Base-by-base conservation (phyloP, 2,888 invertebrate species). In the Dinocampus coccinellae region DNA sequence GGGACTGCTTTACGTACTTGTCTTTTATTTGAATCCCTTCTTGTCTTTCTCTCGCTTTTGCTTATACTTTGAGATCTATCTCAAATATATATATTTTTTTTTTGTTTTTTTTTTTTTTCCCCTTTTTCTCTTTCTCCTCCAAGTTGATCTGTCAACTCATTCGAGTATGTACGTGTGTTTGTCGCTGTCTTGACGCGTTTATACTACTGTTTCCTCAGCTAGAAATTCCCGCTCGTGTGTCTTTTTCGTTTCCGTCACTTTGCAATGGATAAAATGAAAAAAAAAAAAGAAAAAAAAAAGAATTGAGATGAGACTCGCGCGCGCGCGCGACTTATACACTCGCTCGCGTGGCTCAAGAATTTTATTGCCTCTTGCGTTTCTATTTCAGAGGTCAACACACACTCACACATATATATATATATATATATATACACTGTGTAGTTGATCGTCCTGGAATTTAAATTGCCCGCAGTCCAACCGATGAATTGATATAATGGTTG, bases 1-100 rank as follows among this genome's bases (percentile, higher is more conserved):
- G 79, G 78, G 78, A 73, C 77, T 76, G 75, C 76, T 73, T 78
- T 75, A 72, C 74, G 71, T 73, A 70, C 62, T 63, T 42, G 42
- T 42, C 55, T 62, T 69, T 36, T 62, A 63, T 42, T 36, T 47
- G 16, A 39, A 47, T 47, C 63, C 36, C 60, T 42, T 36, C 62
- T 55, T 13, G 13, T 20, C 34, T 58, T 33, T 34, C 16, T 29
- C 58, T 24, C n/a, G 22, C 13, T 55, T 9, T 3, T 24, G 26
- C 55, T 55, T 26, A 10, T 24, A 22, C 24, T 53, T 47, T 47
- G n/a, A n/a, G n/a, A n/a, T 47, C 16, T 16, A 16, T 7, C 1
- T 4, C 10, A 36, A 1, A 36, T 36, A 36, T 36, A 36, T 10
- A 36, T 36, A 36, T 36, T 36, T 16, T 34, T 55, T 55, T 20